Evolutionary conservation across 1,140 invertebrate species (phyloP).

Genomic region (Aricia agestis): DNA sequence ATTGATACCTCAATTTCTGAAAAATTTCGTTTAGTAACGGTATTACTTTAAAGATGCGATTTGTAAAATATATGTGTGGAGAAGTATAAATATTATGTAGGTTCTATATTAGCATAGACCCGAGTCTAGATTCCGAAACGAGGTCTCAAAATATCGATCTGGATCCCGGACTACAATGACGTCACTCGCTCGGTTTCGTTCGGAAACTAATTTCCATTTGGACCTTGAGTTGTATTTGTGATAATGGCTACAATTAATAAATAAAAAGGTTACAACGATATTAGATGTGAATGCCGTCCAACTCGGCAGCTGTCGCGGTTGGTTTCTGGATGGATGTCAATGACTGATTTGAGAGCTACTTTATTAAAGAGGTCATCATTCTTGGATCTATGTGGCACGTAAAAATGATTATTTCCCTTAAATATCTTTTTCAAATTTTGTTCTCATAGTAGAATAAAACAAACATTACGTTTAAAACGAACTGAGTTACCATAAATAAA

Average conservation of each 20-base stretch:
- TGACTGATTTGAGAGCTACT: neutral
- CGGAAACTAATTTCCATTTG: neutral
- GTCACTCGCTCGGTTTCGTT: neutral
- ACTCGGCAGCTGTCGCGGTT: neutral
- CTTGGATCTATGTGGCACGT: neutral
- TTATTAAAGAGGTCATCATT: neutral
- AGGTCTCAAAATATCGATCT: neutral
- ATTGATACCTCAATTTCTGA: too few relatives aligned
- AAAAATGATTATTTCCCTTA: too few relatives aligned
- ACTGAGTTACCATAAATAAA: too few relatives aligned
- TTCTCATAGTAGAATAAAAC: too few relatives aligned
- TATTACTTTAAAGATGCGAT: too few relatives aligned
- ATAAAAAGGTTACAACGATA: neutral
- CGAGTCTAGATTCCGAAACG: neutral
- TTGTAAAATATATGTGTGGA: neutral
- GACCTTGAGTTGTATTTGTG: neutral
- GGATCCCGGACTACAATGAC: neutral
- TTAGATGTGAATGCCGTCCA: neutral
- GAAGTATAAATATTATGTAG: neutral
- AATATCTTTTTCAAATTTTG: too few relatives aligned
- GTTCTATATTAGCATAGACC: neutral
- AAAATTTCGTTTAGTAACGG: too few relatives aligned
- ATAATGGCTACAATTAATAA: neutral
- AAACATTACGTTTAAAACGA: too few relatives aligned
- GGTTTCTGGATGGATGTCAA: neutral